Evolutionary conservation across 2,797 vertebrate genomes (phyloP).

Genomic region (Gymnoscopelus braueri): DNA sequence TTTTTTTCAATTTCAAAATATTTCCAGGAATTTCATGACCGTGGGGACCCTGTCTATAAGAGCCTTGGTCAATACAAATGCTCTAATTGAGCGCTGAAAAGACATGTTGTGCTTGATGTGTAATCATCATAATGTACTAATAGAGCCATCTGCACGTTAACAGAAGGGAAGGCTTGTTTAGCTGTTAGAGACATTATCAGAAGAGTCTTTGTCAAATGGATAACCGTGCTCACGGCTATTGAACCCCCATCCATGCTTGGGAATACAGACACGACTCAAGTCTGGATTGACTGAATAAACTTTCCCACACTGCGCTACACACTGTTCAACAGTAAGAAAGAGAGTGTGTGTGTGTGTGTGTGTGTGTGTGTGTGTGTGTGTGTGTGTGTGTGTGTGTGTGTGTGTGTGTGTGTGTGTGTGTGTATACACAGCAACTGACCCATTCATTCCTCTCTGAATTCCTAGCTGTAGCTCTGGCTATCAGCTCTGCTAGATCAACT

Average conservation of each 20-base stretch:
- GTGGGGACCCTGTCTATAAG: too few relatives aligned
- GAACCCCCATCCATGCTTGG: conserved; percentile 65
- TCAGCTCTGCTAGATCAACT: conserved; percentile 19
- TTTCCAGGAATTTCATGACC: too few relatives aligned
- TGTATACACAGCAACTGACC: conserved; percentile 55
- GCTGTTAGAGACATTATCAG: conserved; percentile 8
- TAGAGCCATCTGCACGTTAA: conserved; percentile 2
- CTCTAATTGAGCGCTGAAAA: neutral
- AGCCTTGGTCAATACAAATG: neutral
- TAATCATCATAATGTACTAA: neutral
- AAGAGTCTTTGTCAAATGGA: conserved; percentile 46
- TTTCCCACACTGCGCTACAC: conserved; percentile 72
- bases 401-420: neutral
- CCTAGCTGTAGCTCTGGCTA: conserved; percentile 19
- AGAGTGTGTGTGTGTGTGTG: neutral
- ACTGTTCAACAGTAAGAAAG: conserved; percentile 53
- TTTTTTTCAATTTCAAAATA: too few relatives aligned
- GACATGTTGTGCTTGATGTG: neutral
- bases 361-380: conserved; percentile 16
- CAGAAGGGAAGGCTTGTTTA: conserved; percentile 45
- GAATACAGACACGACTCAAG: conserved; percentile 58
- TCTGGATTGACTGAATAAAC: conserved; percentile 72
- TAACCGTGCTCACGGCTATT: conserved; percentile 54
- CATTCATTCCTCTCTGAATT: conserved; percentile 64
- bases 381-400: conserved; percentile 18